These are phyloP conservation scores for Zhuqinia jingwanae DNA, from an alignment of 2,888 invertebrate genomes.

Conservation along the genomic window DNA sequence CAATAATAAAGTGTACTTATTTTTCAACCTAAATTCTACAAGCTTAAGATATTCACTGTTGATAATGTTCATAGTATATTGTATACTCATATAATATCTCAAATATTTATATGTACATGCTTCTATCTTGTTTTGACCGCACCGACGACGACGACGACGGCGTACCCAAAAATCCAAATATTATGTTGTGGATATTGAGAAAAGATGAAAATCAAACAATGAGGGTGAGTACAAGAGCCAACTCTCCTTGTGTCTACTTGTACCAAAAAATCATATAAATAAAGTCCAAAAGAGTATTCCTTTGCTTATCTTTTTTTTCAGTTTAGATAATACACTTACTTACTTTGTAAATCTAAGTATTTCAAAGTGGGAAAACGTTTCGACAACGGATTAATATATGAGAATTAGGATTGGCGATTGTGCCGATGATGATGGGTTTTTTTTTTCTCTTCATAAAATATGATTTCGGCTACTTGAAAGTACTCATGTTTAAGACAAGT, in stretches of 20 bases:
- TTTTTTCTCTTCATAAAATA: slow-evolving; percentile 57
- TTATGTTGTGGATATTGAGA: neutral
- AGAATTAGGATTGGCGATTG: slow-evolving; percentile 44
- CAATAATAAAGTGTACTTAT: no score
- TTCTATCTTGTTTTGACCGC: neutral
- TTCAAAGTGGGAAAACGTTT: slow-evolving; percentile 57
- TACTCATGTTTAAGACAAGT: slow-evolving; percentile 52
- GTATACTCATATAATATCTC: no score
- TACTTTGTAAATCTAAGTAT: slow-evolving; percentile 4
- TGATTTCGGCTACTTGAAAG: slow-evolving; percentile 70
- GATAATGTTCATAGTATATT: no score
- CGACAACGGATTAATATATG: slow-evolving; percentile 59
- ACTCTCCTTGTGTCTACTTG: no score
- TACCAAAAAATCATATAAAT: no score
- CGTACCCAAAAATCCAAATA: no score
- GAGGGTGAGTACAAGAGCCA: neutral
- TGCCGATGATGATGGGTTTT: slow-evolving; percentile 52
- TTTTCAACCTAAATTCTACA: no score
- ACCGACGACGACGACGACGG: no score
- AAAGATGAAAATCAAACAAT: slow-evolving; percentile 40
- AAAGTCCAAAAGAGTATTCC: no score
- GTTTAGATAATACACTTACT: neutral
- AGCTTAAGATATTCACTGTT: no score
- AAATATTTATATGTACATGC: no score
- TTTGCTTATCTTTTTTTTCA: neutral